Base-by-base conservation (phyloP, 2,888 invertebrate genomes). In the Phyto melanocephala region DNA sequence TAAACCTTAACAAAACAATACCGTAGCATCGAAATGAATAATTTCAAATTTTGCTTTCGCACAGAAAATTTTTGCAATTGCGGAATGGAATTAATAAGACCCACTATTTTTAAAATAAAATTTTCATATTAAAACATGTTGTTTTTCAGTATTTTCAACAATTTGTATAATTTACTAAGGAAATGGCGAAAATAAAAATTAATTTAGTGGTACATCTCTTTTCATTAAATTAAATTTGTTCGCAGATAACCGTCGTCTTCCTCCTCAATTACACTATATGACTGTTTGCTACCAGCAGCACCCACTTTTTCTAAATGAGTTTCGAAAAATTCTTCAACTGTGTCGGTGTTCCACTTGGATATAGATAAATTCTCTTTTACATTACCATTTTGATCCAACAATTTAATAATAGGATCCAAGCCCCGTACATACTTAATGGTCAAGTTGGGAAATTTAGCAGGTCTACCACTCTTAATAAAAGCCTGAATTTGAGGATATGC, bases 401-500 rank as follows among this genome's bases (percentile, higher is more conserved):
- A 92, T 89, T 97, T 97, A 56, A 99, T 97, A 83, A 97, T 95
- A 0, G 99, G 99, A 92, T 99, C 98, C 72, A 98, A 92, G 5
- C 99, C 99, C 81, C 98, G 94, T 0, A 98, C 95, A 89, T 99
- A 99, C 88, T 96, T 96, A 58, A 99, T 96, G 90, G 95, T 94
- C 75, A 99, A 93, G 90, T 98, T 98, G 37, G 97, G 96, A 90
- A 97, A 98, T 90, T 97, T 96, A 2, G 94, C 93, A 7, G 97
- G 97, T 86, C 95, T 93, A 85, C 98, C 97, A 91, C 98, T 97
- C 91, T 98, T 98, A 65, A 99, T 96, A 90, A 99, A 99, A 17
- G 99, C 99, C 93, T 98, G 97, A 87, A 99, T 98, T 93, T 99
- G 99, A 47, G 99, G 99, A 93, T 97, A 99, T 7, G 97, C 96